Evolutionary conservation across 1,140 invertebrate species (phyloP).

Genomic region (Hypsibius dujardini): DNA sequence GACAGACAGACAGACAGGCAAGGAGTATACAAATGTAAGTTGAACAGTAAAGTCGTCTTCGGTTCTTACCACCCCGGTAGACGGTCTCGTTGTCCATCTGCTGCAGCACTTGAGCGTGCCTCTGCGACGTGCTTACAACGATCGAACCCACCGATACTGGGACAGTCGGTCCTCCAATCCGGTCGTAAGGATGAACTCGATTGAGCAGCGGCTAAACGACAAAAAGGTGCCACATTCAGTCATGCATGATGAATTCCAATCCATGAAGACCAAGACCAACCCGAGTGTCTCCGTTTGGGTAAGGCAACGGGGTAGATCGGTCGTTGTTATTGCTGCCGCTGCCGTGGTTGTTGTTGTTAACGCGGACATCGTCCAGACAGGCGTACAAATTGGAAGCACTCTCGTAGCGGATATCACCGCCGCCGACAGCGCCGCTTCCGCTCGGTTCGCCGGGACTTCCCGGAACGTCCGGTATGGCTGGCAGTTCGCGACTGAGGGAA

Average conservation of each 20-base stretch:
- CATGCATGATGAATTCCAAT: conserved; percentile 6
- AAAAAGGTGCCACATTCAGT: not conserved
- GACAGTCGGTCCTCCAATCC: conserved; percentile 1
- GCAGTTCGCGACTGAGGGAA: conserved; percentile 10
- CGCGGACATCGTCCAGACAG: conserved; percentile 7
- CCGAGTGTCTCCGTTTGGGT: not conserved
- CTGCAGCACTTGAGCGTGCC: not conserved
- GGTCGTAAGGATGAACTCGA: conserved; percentile 9
- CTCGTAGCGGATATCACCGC: not conserved
- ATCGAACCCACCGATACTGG: not conserved
- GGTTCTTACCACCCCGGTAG: conserved; percentile 7
- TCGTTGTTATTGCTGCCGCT: too few species aligned
- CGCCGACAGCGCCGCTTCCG: not conserved
- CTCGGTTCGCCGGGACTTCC: too few species aligned
- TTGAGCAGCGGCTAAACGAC: not conserved
- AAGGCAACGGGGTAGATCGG: too few species aligned
- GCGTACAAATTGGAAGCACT: conserved; percentile 13
- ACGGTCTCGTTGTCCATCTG: conserved; percentile 8
- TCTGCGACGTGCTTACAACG: not conserved
- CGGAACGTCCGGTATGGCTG: conserved; percentile 8
- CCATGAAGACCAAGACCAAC: not conserved
- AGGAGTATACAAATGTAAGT: too few species aligned
- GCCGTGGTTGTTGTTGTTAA: not conserved
- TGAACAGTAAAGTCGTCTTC: too few species aligned
- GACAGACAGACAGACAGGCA: too few species aligned